These are phyloP conservation scores for Alviniconcha strummeri DNA, from an alignment of 2,888 invertebrate genomes.

Conservation along the genomic window DNA sequence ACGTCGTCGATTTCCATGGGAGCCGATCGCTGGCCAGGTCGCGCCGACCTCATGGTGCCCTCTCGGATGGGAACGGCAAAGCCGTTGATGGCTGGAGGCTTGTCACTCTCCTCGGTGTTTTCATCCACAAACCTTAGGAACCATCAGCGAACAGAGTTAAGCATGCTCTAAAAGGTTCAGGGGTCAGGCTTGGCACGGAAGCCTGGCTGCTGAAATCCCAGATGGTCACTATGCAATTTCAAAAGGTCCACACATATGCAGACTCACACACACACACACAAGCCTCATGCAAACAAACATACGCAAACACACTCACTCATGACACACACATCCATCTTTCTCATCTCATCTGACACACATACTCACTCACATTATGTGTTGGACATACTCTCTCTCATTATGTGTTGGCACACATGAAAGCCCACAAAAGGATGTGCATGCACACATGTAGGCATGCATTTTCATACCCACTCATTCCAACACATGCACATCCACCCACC, in stretches of 20 bases:
- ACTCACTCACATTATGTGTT: too few relatives aligned
- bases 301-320: too few relatives aligned
- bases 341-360: too few relatives aligned
- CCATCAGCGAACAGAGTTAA: neutral
- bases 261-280: too few relatives aligned
- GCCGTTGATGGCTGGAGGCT: slow-evolving; percentile 57
- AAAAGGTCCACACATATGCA: too few relatives aligned
- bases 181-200: neutral
- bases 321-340: too few relatives aligned
- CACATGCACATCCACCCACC: neutral
- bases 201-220: neutral
- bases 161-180: too few relatives aligned
- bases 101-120: slow-evolving; percentile 45
- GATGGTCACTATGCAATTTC: neutral
- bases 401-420: too few relatives aligned
- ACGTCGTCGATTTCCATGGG: slow-evolving; percentile 52
- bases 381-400: too few relatives aligned
- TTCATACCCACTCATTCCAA: neutral
- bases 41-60: slow-evolving; percentile 50
- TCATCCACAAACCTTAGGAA: slow-evolving; percentile 56
- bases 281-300: too few relatives aligned
- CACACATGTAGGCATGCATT: too few relatives aligned
- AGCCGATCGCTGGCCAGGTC: slow-evolving; percentile 45
- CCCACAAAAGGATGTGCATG: too few relatives aligned
- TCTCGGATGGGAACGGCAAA: slow-evolving; percentile 57